phyloP scores from a whole-genome alignment of 2,113 vertebrate species.

The Podilymbus podiceps region DNA sequence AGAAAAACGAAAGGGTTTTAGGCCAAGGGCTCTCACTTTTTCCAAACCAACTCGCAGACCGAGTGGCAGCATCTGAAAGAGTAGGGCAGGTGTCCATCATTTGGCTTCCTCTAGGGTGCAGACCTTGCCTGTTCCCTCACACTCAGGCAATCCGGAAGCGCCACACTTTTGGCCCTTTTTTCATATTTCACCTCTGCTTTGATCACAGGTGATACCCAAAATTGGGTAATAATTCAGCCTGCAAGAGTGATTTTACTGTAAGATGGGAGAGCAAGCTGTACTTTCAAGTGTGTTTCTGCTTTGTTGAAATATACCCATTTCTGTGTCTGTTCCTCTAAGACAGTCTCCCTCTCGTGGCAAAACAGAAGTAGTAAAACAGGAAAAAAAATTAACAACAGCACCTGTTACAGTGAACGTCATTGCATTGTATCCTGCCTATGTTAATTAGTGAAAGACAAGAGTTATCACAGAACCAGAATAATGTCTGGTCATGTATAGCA shows the following conservation, averaged over 20 bases:
- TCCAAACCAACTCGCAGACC: fast-evolving
- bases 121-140: background rate
- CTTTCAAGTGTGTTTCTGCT: background rate
- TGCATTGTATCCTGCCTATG: background rate
- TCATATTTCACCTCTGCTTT: background rate
- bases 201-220: background rate
- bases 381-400: background rate
- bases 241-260: background rate
- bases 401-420: background rate
- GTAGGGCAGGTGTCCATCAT: fast-evolving
- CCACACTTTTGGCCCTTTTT: background rate
- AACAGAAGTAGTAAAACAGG: background rate
- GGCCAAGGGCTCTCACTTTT: background rate
- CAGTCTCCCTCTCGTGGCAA: constrained; percentile 61
- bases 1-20: background rate
- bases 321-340: background rate
- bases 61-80: background rate
- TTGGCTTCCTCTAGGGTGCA: background rate
- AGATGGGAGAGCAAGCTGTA: background rate
- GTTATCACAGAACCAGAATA: background rate
- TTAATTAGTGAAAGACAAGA: background rate
- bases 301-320: fast-evolving
- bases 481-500: background rate
- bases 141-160: background rate
- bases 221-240: background rate